Evolutionary conservation across 2,113 vertebrate species (phyloP).

Genomic region (Engystomops pustulosus): DNA sequence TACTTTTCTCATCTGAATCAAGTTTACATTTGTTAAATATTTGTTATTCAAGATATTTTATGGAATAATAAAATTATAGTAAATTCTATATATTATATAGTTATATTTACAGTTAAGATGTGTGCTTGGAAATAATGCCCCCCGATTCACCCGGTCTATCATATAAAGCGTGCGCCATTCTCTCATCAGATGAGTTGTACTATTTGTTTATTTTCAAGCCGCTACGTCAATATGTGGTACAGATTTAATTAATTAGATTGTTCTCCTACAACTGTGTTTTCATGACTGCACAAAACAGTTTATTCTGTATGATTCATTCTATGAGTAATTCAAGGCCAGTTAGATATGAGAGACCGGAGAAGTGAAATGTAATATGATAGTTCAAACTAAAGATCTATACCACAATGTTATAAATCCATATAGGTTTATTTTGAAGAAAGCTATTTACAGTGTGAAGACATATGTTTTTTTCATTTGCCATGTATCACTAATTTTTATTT

Average conservation of each 20-base stretch:
- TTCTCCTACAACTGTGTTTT: slow-evolving; percentile 24
- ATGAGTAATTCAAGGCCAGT: slow-evolving; percentile 15
- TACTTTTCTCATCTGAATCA: too few relatives aligned
- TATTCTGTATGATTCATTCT: slow-evolving; percentile 35
- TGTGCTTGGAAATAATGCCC: not conserved
- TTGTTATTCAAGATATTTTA: too few relatives aligned
- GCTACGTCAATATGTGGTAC: slow-evolving; percentile 13
- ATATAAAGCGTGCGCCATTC: not conserved
- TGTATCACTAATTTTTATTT: too few relatives aligned
- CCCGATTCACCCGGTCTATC: not conserved
- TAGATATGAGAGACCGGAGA: not conserved
- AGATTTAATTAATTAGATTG: slow-evolving; percentile 37
- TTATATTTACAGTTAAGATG: too few relatives aligned
- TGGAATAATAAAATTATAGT: too few relatives aligned
- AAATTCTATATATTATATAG: too few relatives aligned
- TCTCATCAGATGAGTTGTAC: slow-evolving; percentile 8
- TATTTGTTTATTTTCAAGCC: slow-evolving; percentile 8
- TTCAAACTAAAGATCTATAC: not conserved
- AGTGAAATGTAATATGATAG: not conserved
- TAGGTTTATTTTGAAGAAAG: too few relatives aligned
- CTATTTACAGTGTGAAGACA: not conserved
- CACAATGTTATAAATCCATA: not conserved
- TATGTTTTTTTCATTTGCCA: too few relatives aligned
- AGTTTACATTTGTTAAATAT: too few relatives aligned
- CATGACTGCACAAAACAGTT: slow-evolving; percentile 27